Base-by-base conservation (phyloP, 2,888 invertebrate genomes). In the Phymatocera aterrima region DNA sequence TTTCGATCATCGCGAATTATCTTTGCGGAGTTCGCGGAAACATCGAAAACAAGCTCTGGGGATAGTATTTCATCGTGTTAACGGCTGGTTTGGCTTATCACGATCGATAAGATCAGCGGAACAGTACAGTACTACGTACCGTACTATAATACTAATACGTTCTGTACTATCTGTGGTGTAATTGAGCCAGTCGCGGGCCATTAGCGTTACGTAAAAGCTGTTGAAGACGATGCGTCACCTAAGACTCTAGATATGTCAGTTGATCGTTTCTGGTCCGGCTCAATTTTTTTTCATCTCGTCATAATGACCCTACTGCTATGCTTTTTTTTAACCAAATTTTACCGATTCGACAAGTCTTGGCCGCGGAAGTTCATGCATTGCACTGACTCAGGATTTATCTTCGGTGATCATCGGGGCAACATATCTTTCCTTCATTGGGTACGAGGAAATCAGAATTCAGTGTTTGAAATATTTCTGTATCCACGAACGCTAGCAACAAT, bases 121-220 rank as follows among this genome's bases (percentile, higher is more conserved):
- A 24, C 65, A 40, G 24, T 24, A 28, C 54, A n/a, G n/a, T n/a
- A n/a, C n/a, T n/a, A n/a, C n/a, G n/a, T n/a, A n/a, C n/a, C n/a
- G n/a, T n/a, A n/a, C n/a, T n/a, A n/a, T n/a, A n/a, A n/a, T n/a
- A n/a, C n/a, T n/a, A n/a, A n/a, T n/a, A n/a, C n/a, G n/a, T n/a
- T n/a, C n/a, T 46, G 28, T 8, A 37, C 65, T 15, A 24, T 46
- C 21, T 68, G 43, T 61, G 8, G 51, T 72, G 51, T 72, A 72
- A 72, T 72, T 31, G 43, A 72, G 48, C 18, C 51, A 34, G 31
- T 34, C 21, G 28, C 37, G 48, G 74, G 51, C 51, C 40, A 54
- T 43, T 21, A 28, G 77, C 79, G 80, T 78, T 65, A 70, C 70
- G 77, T 75, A 74, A 77, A 60, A 79, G 72, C 54, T 8, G 70